Evolutionary conservation across 2,888 invertebrate genomes (phyloP), one percentile per base, ranked within the genome.

Genomic region (Pycnomerus fuliginosus): DNA sequence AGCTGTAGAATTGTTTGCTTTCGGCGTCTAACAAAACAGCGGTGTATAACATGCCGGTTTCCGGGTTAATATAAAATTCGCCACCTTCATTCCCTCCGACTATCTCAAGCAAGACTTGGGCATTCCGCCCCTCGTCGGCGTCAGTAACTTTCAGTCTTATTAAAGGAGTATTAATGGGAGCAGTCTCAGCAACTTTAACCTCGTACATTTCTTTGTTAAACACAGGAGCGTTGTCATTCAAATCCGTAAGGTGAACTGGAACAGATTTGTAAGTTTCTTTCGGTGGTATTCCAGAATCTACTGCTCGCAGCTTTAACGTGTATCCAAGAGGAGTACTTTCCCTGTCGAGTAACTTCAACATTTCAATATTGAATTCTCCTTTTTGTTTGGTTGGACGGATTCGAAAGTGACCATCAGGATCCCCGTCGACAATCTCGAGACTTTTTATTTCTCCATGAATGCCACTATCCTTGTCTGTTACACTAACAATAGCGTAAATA

Each of bases 61-160:
- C 85, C 0, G 89, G 83, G 69, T 95, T 90, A 5, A 96, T 83
- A 52, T 80, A 76, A 69, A 96, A 96, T 65, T 91, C 89, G 1
- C 86, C 87, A 3, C 89, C 89, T 67, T 91, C 89, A 70, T 95
- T 94, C 2, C 95, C 95, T 2, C 90, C 92, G 2, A 90, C 90
- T 37, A 97, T 91, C 72, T 89, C 87, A 48, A 96, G 82, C 60
- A 83, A 83, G 1, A 95, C 88, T 62, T 87, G 80, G 3, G 91
- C 90, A 68, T 91, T 91, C 37, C 57, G 45, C 0, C 90, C 90
- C 54, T 84, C 82, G 67, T 93, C 92, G 1, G 83, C 83, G 70
- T 95, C 94, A 11, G 83, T 84, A 0, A 94, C 91, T 70, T 89
- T 90, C 38, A 96, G 79, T 53, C 90, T 79, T 53, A 94, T 85